A percentile compares a stretch with the other conserved stretches of the same genome.
Conservation (phyloP, 2,797 vertebrate species). For the Euphonia xanthogaster region DNA sequence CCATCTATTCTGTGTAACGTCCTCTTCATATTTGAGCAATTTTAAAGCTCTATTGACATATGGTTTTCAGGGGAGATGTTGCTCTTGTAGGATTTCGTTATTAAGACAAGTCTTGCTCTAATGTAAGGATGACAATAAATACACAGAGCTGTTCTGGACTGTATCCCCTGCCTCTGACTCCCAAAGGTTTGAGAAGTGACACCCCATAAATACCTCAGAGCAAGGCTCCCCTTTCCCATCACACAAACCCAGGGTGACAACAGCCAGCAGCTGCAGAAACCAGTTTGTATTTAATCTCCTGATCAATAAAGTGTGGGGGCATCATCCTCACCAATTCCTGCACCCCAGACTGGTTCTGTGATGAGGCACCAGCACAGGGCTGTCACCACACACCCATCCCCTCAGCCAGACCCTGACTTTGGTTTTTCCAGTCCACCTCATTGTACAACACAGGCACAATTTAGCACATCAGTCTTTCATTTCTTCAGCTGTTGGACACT, state of each 20-base stretch:
- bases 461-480: background rate
- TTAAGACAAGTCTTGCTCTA: background rate
- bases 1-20: background rate
- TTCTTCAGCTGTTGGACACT: background rate
- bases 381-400: background rate
- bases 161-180: background rate
- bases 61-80: background rate
- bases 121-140: background rate
- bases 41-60: background rate
- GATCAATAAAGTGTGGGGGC: background rate
- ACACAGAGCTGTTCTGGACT: background rate
- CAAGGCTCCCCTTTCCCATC: background rate
- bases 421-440: background rate
- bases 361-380: background rate
- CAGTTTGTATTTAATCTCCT: background rate
- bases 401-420: background rate
- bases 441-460: background rate
- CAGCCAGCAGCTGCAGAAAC: background rate
- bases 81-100: background rate
- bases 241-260: accelerated
- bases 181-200: background rate
- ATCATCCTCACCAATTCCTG: background rate
- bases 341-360: background rate
- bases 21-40: background rate
- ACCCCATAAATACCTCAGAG: background rate